phyloP scores from a whole-genome alignment of 2,113 vertebrate genomes.

The Limanda limanda region DNA sequence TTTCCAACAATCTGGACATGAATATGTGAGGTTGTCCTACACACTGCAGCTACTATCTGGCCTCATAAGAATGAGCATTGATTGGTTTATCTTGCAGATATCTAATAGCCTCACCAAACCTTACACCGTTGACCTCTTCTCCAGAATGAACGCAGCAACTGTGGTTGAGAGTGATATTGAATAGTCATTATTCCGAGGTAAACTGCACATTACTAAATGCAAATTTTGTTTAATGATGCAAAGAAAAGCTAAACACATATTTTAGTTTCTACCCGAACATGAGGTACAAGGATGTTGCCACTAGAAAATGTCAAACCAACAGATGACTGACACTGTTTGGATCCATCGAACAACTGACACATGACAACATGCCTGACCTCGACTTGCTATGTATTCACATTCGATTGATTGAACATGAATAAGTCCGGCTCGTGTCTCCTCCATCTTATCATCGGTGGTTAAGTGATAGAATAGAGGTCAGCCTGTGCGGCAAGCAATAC shows the following conservation, averaged over 20 bases:
- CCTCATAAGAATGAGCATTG: constrained; percentile 29
- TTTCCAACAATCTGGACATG: background rate
- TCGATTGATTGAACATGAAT: constrained; percentile 69
- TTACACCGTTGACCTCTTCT: constrained; percentile 59
- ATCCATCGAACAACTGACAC: constrained; percentile 48
- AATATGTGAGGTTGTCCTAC: background rate
- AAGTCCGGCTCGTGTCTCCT: constrained; percentile 52
- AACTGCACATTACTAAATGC: background rate
- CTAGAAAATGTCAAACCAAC: constrained; percentile 34
- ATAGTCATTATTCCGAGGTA: constrained; percentile 20
- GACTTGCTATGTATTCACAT: constrained; percentile 52
- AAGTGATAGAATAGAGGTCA: constrained; percentile 73
- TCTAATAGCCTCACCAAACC: constrained; percentile 40
- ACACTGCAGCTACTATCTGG: background rate
- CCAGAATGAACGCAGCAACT: constrained; percentile 24
- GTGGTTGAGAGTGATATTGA: constrained; percentile 18
- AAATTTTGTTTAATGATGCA: background rate
- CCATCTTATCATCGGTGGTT: constrained; percentile 68
- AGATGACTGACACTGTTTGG: constrained; percentile 32
- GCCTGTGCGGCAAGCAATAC: constrained; percentile 51
- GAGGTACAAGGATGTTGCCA: background rate
- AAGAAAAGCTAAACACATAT: background rate
- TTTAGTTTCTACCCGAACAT: background rate
- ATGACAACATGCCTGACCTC: constrained; percentile 60
- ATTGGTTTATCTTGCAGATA: constrained; percentile 57